phyloP scores from a whole-genome alignment of 2,113 vertebrate genomes.

The Mystacornis crossleyi region DNA sequence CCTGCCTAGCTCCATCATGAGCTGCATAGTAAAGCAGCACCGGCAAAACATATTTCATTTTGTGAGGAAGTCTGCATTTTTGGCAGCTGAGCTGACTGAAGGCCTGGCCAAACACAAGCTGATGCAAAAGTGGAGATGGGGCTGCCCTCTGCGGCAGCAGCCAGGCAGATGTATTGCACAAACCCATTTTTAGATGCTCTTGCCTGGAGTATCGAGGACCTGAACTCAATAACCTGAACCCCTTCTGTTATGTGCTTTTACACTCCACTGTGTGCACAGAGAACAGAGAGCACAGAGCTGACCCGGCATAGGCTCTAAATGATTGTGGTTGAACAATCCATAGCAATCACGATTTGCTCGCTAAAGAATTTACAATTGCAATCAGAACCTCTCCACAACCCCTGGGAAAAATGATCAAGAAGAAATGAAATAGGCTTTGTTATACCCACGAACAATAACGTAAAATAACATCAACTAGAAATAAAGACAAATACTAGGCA shows the following conservation, averaged over 20 bases:
- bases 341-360: not conserved
- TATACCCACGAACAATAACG: not conserved
- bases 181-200: conserved; percentile 8
- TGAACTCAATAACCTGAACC: conserved; percentile 16
- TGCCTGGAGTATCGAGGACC: not conserved
- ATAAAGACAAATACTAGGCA: conserved; percentile 40
- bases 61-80: not conserved
- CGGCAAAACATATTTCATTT: not conserved
- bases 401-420: conserved; percentile 21
- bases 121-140: not conserved
- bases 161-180: not conserved
- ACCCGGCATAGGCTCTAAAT: not conserved
- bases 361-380: conserved; percentile 41
- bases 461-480: conserved; percentile 38
- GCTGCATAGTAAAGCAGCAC: not conserved
- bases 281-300: not conserved
- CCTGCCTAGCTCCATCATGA: not conserved
- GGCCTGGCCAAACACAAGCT: not conserved
- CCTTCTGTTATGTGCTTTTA: not conserved
- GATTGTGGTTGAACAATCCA: conserved; percentile 18
- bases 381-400: not conserved
- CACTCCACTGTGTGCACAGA: not conserved
- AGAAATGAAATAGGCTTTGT: conserved; percentile 29
- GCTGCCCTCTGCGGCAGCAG: not conserved
- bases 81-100: not conserved